Percentiles rank a stretch among this genome's conserved stretches.
Evolutionary conservation across 2,888 invertebrate species (phyloP).

Genomic region (Nysson spinosus): DNA sequence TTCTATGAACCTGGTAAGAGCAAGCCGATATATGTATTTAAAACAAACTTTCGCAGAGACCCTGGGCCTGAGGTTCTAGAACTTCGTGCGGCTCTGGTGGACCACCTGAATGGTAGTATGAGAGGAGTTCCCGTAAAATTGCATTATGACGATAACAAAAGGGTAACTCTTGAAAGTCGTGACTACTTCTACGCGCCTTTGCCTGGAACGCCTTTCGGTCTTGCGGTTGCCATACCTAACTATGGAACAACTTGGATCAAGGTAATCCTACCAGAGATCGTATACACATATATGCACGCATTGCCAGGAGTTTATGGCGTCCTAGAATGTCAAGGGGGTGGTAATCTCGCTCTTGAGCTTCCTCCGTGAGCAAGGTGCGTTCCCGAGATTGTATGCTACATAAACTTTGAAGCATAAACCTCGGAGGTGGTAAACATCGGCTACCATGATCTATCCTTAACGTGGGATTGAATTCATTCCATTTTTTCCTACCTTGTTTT

Average conservation of each 20-base stretch:
- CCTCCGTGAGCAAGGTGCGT: slow-evolving; percentile 8
- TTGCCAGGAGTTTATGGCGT: slow-evolving; percentile 19
- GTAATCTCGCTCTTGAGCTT: neutral
- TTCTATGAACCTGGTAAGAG: no score
- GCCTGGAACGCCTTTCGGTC: slow-evolving; percentile 90
- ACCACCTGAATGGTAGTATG: slow-evolving; percentile 83
- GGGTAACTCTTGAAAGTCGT: slow-evolving; percentile 88
- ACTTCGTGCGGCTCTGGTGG: slow-evolving; percentile 85
- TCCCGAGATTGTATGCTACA: slow-evolving; percentile 24
- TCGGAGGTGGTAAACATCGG: slow-evolving; percentile 4
- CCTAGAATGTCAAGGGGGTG: slow-evolving; percentile 4
- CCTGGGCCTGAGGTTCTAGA: slow-evolving; percentile 70
- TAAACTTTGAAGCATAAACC: slow-evolving; percentile 19
- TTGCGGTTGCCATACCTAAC: slow-evolving; percentile 90
- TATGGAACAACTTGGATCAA: slow-evolving; percentile 87
- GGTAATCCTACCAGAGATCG: slow-evolving; percentile 54
- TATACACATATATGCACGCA: neutral
- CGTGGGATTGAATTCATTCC: neutral
- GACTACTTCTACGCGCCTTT: slow-evolving; percentile 91
- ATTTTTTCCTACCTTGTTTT: neutral
- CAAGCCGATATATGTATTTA: no score
- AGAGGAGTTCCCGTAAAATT: slow-evolving; percentile 85
- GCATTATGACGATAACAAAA: slow-evolving; percentile 91
- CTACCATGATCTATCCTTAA: neutral
- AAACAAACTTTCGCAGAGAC: slow-evolving; percentile 60